Base-by-base conservation (phyloP, 2,113 vertebrate genomes). In the Noturus placidus region DNA sequence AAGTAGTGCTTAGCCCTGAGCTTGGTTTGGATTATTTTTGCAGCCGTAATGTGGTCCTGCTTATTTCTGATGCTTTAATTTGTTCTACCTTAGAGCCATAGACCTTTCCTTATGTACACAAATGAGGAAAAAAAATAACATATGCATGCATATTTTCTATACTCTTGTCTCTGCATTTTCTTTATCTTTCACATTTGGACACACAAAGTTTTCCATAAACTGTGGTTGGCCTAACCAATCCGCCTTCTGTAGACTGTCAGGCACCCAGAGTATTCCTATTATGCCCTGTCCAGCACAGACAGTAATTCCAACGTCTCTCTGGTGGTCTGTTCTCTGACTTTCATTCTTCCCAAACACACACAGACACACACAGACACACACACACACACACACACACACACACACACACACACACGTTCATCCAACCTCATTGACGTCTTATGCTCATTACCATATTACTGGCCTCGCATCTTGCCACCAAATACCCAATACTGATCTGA, bases 301-400 rank as follows among this genome's bases (percentile, higher is more conserved):
- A 86, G 83, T 81, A 87, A 89, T 90, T 87, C 83, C 61, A 61
- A 74, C 54, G 3, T 87, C 81, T 89, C 76, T 87, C 67, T 72
- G 91, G 88, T 90, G 88, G 89, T 89, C 88, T 82, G 42, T 83
- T 84, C 52, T 38, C 77, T 85, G 83, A 87, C 82, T 54, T 89
- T 63, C 38, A 85, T 76, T 50, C 13, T 67, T 83, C 59, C 57
- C 76, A 80, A 8, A 67, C 59, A 77, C 70, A 84, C 82, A 82
- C 81, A 14, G 59, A 87, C 77, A 86, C 63, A 69, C 81, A 84
- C 87, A 83, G 79, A 30, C 50, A 80, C 76, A 81, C 87, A 72
- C 86, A 72, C 78, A 87, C 82, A 15, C 42, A 79, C 74, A 67
- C 85, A 65, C 72, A 52, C 74, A 80, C 13, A 67, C 59, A 65